These are phyloP conservation scores for Drosophila peninsularis DNA, from an alignment of 2,888 invertebrate species.

Conservation along the genomic window DNA sequence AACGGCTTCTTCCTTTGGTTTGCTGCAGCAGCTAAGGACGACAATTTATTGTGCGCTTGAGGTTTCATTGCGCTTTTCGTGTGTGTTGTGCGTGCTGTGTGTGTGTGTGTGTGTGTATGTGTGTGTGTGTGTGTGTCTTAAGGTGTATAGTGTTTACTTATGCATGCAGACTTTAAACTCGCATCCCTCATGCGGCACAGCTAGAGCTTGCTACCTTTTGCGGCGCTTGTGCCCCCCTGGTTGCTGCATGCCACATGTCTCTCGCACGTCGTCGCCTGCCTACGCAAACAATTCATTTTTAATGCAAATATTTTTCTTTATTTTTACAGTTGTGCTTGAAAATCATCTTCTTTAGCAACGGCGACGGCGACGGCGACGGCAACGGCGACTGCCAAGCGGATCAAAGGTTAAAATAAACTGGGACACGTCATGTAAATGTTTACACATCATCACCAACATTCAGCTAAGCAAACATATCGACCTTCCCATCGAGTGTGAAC, in stretches of 20 bases:
- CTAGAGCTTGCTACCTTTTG: background rate
- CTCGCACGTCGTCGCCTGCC: constrained; percentile 45
- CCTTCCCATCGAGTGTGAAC: constrained; percentile 64
- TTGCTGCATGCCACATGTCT: constrained; percentile 24
- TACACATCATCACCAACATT: constrained; percentile 81
- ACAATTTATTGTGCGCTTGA: constrained; percentile 44
- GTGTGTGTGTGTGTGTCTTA: constrained; percentile 18
- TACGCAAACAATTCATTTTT: constrained; percentile 79
- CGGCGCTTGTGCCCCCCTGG: background rate
- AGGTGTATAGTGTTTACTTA: constrained; percentile 51
- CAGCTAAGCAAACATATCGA: constrained; percentile 81
- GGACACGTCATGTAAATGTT: constrained; percentile 81
- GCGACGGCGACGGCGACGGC: constrained; percentile 13
- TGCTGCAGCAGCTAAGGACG: constrained; percentile 12
- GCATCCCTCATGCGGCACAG: constrained; percentile 1
- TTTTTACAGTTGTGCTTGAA: constrained; percentile 34
- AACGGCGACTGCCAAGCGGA: constrained; percentile 35
- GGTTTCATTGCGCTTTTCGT: constrained; percentile 65
- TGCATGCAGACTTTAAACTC: constrained; percentile 64
- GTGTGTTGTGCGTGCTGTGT: background rate
- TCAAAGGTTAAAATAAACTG: constrained; percentile 81
- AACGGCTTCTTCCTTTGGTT: background rate
- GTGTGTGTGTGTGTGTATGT: constrained; percentile 1
- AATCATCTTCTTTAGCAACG: constrained; percentile 36
- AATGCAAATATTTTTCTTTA: constrained; percentile 75